phyloP scores from a whole-genome alignment of 2,113 vertebrate genomes.

The Trichechus manatus region DNA sequence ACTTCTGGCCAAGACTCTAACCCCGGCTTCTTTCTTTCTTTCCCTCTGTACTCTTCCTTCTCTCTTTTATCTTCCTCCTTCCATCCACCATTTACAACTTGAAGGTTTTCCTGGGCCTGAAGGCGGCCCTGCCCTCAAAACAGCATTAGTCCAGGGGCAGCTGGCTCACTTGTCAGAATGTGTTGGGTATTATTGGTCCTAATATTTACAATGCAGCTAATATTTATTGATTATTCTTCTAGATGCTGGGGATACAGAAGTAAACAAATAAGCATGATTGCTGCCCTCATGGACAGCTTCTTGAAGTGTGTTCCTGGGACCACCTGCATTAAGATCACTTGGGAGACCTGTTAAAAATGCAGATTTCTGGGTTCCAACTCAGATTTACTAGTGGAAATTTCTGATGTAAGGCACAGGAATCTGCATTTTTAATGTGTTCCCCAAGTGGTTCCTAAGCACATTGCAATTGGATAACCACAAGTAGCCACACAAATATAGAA shows the following conservation, averaged over 20 bases:
- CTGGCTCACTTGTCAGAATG: background rate
- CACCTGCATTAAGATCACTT: background rate
- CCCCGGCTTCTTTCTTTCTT: background rate
- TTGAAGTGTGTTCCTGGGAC: background rate
- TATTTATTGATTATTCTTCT: background rate
- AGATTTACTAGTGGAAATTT: conserved; percentile 27
- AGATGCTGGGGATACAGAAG: background rate
- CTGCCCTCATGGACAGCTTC: background rate
- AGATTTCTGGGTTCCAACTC: background rate
- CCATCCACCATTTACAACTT: background rate
- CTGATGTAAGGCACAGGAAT: background rate
- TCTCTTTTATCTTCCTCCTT: background rate
- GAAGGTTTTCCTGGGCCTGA: background rate
- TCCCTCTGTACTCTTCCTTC: background rate
- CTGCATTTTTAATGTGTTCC: background rate
- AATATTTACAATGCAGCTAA: background rate
- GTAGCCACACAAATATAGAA: background rate
- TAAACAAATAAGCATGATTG: background rate
- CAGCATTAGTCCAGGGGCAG: background rate
- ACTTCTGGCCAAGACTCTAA: conserved; percentile 83
- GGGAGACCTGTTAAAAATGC: background rate
- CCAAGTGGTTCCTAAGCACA: background rate
- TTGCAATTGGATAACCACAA: background rate
- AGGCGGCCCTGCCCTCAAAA: background rate
- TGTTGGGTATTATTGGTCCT: background rate